These are phyloP conservation scores for Periophthalmodon schlosseri DNA, from an alignment of 2,113 vertebrate genomes.

Conservation along the genomic window DNA sequence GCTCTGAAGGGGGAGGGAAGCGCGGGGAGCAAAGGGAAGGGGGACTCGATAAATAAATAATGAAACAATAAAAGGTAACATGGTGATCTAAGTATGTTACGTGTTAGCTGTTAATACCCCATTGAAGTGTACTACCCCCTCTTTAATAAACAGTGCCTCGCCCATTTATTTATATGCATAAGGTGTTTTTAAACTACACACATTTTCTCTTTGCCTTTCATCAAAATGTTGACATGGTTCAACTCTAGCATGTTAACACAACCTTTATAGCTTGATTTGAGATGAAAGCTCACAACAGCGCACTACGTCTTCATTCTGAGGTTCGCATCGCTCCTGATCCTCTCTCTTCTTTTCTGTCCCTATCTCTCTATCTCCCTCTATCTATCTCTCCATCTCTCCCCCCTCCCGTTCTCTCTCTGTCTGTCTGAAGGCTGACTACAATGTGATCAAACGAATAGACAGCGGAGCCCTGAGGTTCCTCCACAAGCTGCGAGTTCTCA, in stretches of 20 bases:
- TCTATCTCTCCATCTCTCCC: neutral
- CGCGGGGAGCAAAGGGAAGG: too few relatives aligned
- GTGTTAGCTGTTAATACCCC: too few relatives aligned
- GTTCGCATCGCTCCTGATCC: constrained; percentile 34
- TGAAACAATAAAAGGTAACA: too few relatives aligned
- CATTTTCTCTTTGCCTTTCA: neutral
- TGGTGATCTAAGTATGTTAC: too few relatives aligned
- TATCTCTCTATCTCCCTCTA: constrained; percentile 15
- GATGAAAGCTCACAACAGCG: neutral
- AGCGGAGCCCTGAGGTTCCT: constrained; percentile 95
- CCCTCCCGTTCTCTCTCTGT: neutral
- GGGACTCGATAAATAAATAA: too few relatives aligned
- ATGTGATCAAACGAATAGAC: constrained; percentile 96
- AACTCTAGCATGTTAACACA: constrained; percentile 6
- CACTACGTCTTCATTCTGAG: neutral
- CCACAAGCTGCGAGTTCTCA: constrained; percentile 93
- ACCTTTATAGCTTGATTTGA: neutral
- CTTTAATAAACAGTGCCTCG: too few relatives aligned
- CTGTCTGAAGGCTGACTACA: constrained; percentile 96
- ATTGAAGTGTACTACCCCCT: too few relatives aligned
- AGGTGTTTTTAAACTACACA: neutral
- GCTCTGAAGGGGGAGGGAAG: too few relatives aligned
- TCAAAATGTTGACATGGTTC: neutral
- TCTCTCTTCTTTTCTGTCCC: constrained; percentile 53
- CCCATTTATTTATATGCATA: neutral